phyloP scores from a whole-genome alignment of 2,797 vertebrate species.

The Lithobates sylvaticus region DNA sequence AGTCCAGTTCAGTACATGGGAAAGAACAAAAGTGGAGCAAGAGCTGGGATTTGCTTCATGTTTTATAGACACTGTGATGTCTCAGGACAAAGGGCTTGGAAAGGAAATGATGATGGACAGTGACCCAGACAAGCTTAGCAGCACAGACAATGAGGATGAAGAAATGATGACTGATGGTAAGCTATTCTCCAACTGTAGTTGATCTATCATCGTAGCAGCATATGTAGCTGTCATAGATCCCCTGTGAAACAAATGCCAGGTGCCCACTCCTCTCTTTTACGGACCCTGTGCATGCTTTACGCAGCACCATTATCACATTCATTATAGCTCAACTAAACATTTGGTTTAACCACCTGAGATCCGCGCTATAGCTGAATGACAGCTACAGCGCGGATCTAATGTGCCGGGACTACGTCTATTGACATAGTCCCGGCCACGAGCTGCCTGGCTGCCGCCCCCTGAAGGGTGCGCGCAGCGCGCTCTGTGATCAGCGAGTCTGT shows the following conservation, averaged over 20 bases:
- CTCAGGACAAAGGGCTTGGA: slow-evolving; percentile 74
- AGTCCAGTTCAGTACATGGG: slow-evolving; percentile 90
- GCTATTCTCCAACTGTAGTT: neutral
- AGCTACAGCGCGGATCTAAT: too few relatives aligned
- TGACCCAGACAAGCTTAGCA: slow-evolving; percentile 92
- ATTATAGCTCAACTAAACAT: too few relatives aligned
- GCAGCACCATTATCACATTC: neutral
- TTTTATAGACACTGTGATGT: slow-evolving; percentile 83
- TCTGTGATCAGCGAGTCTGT: too few relatives aligned
- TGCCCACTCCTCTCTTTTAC: neutral
- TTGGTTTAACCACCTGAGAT: too few relatives aligned
- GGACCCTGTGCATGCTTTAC: too few relatives aligned
- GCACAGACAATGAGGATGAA: slow-evolving; percentile 94
- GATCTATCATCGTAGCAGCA: neutral
- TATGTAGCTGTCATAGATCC: too few relatives aligned
- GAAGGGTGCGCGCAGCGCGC: too few relatives aligned
- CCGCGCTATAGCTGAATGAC: too few relatives aligned
- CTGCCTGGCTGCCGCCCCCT: too few relatives aligned
- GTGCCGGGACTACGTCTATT: too few relatives aligned
- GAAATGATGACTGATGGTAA: slow-evolving; percentile 85
- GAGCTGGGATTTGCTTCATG: slow-evolving; percentile 94
- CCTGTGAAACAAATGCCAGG: neutral
- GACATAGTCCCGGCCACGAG: too few relatives aligned
- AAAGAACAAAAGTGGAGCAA: slow-evolving; percentile 91
- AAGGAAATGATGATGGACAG: slow-evolving; percentile 86